These are phyloP conservation scores for Varanus salvator DNA, from an alignment of 2,113 vertebrate species.

Conservation along the genomic window DNA sequence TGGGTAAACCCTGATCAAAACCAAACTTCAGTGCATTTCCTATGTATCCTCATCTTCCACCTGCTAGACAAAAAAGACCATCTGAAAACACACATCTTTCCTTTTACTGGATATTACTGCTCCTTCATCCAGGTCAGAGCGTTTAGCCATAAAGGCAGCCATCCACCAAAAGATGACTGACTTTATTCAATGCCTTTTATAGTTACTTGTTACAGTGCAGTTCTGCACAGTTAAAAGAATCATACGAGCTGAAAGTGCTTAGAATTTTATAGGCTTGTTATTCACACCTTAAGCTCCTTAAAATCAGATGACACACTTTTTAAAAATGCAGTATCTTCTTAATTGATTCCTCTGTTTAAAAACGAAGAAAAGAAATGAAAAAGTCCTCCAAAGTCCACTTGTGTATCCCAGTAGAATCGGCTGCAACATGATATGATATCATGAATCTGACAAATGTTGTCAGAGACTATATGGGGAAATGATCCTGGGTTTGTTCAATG, in stretches of 20 bases:
- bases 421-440: too few relatives aligned
- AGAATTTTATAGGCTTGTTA: constrained; percentile 81
- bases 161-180: constrained; percentile 54
- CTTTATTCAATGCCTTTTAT: constrained; percentile 70
- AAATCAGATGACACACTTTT: constrained; percentile 69
- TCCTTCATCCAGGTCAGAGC: constrained; percentile 41
- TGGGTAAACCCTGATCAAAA: too few relatives aligned
- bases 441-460: too few relatives aligned
- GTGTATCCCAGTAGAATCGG: too few relatives aligned
- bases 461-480: too few relatives aligned
- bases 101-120: constrained; percentile 14
- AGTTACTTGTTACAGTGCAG: constrained; percentile 69
- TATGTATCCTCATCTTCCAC: not conserved
- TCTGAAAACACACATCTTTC: constrained; percentile 11
- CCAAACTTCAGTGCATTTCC: too few relatives aligned
- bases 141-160: constrained; percentile 57
- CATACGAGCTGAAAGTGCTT: constrained; percentile 72
- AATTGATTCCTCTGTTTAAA: constrained; percentile 69
- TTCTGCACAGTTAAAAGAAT: constrained; percentile 71
- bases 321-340: constrained; percentile 69
- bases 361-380: not conserved
- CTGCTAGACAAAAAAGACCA: not conserved
- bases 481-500: too few relatives aligned
- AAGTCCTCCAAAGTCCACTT: not conserved
- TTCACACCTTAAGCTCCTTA: constrained; percentile 76